phyloP scores from a whole-genome alignment of 2,888 invertebrate genomes.

The Exephanes ischioxanthus region DNA sequence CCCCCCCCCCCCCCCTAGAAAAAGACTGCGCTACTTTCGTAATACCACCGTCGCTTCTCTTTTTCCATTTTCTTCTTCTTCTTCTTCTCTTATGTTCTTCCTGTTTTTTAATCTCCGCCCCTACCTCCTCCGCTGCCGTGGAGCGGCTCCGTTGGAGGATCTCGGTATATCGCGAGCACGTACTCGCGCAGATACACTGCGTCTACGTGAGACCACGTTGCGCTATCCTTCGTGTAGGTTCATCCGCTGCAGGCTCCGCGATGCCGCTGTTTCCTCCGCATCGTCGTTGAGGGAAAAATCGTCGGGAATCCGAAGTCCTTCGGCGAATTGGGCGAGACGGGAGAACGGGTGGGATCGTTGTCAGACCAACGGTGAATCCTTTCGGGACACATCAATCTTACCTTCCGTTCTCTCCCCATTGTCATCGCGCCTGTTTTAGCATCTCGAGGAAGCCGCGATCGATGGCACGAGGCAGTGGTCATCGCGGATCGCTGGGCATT shows the following conservation, averaged over 20 bases:
- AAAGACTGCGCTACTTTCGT: conserved; percentile 63
- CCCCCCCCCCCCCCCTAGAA: conserved; percentile 32
- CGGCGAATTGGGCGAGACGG: conserved; percentile 13
- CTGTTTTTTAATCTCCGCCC: conserved; percentile 54
- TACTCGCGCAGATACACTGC: conserved; percentile 64
- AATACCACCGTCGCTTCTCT: conserved; percentile 40
- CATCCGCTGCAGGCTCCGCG: not conserved
- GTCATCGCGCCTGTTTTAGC: not conserved
- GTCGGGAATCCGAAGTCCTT: conserved; percentile 35
- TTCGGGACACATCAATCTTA: not conserved
- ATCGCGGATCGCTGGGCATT: conserved; percentile 69
- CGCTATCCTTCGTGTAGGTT: conserved; percentile 7
- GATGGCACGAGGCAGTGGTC: not conserved
- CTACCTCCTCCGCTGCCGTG: conserved; percentile 39
- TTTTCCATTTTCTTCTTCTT: conserved; percentile 39
- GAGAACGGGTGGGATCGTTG: not conserved
- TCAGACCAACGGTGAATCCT: not conserved
- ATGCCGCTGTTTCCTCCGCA: not conserved
- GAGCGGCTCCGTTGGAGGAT: conserved; percentile 11
- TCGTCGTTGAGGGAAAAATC: conserved; percentile 36
- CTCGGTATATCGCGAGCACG: conserved; percentile 66
- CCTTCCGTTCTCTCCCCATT: not conserved
- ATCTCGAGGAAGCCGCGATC: not conserved
- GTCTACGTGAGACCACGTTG: conserved; percentile 66
- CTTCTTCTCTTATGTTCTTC: conserved; percentile 31